Conservation (phyloP, 2,888 invertebrate species). For the Drosophila monieri region DNA sequence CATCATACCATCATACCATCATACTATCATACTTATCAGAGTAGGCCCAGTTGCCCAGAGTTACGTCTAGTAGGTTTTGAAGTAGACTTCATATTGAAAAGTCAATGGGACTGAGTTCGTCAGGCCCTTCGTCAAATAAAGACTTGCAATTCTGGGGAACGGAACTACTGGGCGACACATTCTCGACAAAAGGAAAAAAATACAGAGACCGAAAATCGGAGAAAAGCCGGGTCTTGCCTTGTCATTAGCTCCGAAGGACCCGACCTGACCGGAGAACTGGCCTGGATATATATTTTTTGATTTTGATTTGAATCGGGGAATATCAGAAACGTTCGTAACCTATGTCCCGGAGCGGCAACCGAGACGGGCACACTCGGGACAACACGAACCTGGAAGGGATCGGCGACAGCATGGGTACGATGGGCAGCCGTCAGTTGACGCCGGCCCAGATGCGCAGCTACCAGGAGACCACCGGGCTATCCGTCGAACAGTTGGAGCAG, state of each 20-base stretch:
- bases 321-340: background rate
- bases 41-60: too few relatives aligned
- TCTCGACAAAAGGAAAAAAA: too few relatives aligned
- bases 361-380: background rate
- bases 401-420: conserved; percentile 34
- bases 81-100: background rate
- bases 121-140: too few relatives aligned
- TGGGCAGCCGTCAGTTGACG: conserved; percentile 37
- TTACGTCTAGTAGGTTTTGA: background rate
- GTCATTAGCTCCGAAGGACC: too few relatives aligned
- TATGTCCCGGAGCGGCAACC: conserved; percentile 1
- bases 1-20: too few relatives aligned
- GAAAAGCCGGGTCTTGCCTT: too few relatives aligned
- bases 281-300: background rate
- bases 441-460: conserved; percentile 17
- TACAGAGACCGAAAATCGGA: too few relatives aligned
- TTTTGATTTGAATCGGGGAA: background rate
- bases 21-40: too few relatives aligned
- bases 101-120: background rate
- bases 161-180: too few relatives aligned
- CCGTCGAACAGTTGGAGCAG: conserved; percentile 20
- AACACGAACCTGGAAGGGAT: background rate
- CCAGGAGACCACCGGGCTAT: conserved; percentile 26
- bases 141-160: too few relatives aligned
- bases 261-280: background rate